Evolutionary conservation across 2,113 vertebrate species (phyloP), one percentile per base, ranked within the genome.

Genomic region (Corvus hawaiiensis): DNA sequence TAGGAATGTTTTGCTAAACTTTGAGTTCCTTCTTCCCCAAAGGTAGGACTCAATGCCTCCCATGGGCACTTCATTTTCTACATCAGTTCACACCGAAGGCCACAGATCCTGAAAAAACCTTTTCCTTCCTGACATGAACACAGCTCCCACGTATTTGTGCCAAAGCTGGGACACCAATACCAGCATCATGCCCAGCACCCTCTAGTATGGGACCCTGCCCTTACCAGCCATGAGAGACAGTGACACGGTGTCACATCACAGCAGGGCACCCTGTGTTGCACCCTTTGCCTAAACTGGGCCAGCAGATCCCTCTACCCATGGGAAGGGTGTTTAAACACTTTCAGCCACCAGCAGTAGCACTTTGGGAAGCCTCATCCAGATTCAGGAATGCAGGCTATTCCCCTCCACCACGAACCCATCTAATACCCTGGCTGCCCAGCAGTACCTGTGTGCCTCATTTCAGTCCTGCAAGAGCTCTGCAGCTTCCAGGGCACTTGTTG

Each of bases 1-100:
- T 58, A 69, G 81, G 63, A 91, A 76, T 51, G 46, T 73, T 91
- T 73, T 72, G 85, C 68, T 96, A 41, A 96, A 72, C 69, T 94
- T 85, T 21, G 64, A 87, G 68, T 90, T 95, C 78, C 39, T 73
- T 33, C 35, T 32, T 59, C 22, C 22, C 32, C 66, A 54, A 62
- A 80, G 51, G 32, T 37, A 39, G 24, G 46, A 61, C 49, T 32
- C 18, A 17, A 0, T 26, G 32, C 20, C 41, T 86, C 20, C 79
- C 49, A 35, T 0, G 1, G 30, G 27, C 23, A 43, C 48, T 23
- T 77, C 1, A 3, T 62, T 79, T 85, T 52, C 66, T 44, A 13
- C 0, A 0, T 78, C 39, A 48, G 49, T 52, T 85, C n/a, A 51
- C 41, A 48, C 23, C 8, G 4, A 89, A 67, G 27, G 18, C 37